Percentiles rank a stretch among this genome's conserved stretches.
These are phyloP conservation scores for Hypanus sabinus DNA, from an alignment of 2,113 vertebrate species.

Conservation along the genomic window DNA sequence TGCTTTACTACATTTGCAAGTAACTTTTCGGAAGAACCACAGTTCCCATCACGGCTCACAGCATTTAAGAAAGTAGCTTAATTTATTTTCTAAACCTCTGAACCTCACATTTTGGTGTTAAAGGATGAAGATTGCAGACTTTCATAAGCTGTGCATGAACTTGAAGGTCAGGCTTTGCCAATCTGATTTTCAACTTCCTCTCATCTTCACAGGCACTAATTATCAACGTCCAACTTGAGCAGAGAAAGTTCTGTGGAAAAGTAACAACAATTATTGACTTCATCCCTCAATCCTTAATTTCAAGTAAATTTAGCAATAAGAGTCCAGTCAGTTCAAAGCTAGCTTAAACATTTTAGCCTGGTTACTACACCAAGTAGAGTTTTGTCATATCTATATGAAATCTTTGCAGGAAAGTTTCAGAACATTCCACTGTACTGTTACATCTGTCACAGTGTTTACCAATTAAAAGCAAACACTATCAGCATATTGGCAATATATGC, in stretches of 20 bases:
- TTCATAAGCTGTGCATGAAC: background rate
- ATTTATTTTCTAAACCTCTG: background rate
- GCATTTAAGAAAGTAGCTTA: background rate
- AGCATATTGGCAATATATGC: background rate
- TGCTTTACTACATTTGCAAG: background rate
- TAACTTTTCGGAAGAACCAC: background rate
- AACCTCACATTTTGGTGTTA: background rate
- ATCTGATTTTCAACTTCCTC: background rate
- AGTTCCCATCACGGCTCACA: background rate
- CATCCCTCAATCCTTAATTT: background rate
- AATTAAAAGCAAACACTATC: constrained; percentile 20
- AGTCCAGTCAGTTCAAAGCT: background rate
- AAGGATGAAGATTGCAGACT: background rate
- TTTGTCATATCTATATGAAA: background rate
- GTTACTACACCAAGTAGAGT: background rate
- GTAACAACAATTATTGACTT: background rate
- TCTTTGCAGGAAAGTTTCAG: background rate
- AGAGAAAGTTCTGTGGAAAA: background rate
- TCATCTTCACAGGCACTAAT: too few relatives aligned
- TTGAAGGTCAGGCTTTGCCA: background rate
- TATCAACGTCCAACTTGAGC: background rate
- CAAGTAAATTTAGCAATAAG: background rate
- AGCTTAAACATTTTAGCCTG: background rate
- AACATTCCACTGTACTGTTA: constrained; percentile 23
- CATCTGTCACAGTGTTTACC: background rate